Base-by-base conservation (phyloP, 2,888 invertebrate genomes). In the Pandemis cinnamomeana region DNA sequence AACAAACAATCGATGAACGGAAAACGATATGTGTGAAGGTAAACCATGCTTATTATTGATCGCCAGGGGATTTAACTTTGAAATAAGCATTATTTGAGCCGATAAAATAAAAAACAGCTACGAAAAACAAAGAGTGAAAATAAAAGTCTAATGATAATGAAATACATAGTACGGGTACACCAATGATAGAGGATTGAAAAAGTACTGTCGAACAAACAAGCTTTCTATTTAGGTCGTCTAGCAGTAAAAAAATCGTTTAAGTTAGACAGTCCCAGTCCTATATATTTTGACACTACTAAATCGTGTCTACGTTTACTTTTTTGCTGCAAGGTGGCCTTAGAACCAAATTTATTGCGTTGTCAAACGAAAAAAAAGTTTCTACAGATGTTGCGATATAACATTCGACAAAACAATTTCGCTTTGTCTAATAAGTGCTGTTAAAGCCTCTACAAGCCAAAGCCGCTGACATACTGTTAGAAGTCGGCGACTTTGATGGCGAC, bases 21-120 rank as follows among this genome's bases (percentile, higher is more conserved):
- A 13, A 67, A 53, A 51, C 36, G 36, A 71, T 53, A 8, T 20
- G 20, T 55, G 62, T 71, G 58, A 75, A 71, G 67, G 58, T 75
- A 75, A 71, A 75, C 71, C 75, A 75, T 75, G 75, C 71, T 58
- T 41, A n/a, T 53, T 72, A 46, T 63, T 58, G n/a, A 15, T 15
- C n/a, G 7, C 46, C 48, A 68, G 13, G 44, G 8, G 11, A 42
- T 41, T 61, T 42, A 42, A 61, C 42, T n/a, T 41, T 42, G 27
- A 10, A 58, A 58, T 11, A 41, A 61, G 61, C 61, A n/a, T 42
- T 61, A 42, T 2, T 60, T 36, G 60, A 11, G 60, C 8, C 8
- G 27, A 5, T 11, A 60, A 36, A 27, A 60, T 10, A 2, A 27
- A 62, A 7, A n/a, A 27, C 11, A 51, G 51, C 48, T 36, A 13